Evolutionary conservation across 2,113 vertebrate species (phyloP), one percentile per base, ranked within the genome.

Genomic region (Trematomus loennbergii): DNA sequence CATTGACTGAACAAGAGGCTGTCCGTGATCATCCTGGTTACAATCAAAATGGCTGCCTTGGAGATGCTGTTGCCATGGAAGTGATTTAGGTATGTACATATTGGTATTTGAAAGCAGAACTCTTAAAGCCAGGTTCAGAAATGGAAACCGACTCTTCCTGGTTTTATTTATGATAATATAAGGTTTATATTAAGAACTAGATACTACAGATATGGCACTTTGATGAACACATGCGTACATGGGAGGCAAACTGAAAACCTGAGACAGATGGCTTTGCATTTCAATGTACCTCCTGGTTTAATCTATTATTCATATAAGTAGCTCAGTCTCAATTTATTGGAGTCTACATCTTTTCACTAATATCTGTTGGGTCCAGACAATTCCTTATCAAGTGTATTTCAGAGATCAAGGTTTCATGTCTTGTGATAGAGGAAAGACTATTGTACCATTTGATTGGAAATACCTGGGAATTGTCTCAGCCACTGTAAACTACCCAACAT

Each of bases 11-110:
- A 40, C 29, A 16, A 15, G 17, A 29, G 40, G 65, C 48, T 2
- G n/a, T 46, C 57, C 9, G 33, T 20, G 48, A 78, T 62, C 43
- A 17, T 9, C 33, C 20, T 17, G 12, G 46, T 63, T 59, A 50
- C 70, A 85, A 85, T 83, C 85, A 71, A 73, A 76, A 40, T 45
- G 54, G 78, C 75, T n/a, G 81, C 79, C 65, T 67, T 40, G 49
- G 17, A 36, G 48, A 50, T 3, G 18, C 25, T 25, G 50, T 76
- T 25, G 25, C 69, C 49, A 15, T 63, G 72, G 33, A 55, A 58
- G 20, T 36, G 45, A 52, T 54, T 70, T 40, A 33, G 22, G 46
- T 17, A 18, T 77, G 82, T 76, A 72, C 4, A 71, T 79, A 74
- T 36, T 16, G 16, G 53, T 18, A 40, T 16, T 53, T 16, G 20